A percentile compares a stretch with the other conserved stretches of the same genome.
Evolutionary conservation across 35 echinoderm and acorn worm species (phyloP).

Genomic region (Ptychodera flava): DNA sequence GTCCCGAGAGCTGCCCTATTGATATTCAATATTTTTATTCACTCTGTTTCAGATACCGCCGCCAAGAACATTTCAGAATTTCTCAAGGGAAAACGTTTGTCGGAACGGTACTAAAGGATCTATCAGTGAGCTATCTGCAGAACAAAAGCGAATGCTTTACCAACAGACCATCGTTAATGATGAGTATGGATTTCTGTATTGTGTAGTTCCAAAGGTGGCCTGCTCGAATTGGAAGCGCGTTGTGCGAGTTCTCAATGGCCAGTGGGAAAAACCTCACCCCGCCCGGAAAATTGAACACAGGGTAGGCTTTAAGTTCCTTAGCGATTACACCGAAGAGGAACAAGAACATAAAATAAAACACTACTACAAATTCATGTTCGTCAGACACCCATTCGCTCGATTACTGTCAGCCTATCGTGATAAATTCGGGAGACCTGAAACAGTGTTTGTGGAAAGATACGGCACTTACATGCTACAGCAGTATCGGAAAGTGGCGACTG

Average conservation of each 20-base stretch:
- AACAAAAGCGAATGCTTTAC: constrained; percentile 20
- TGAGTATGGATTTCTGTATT: constrained; percentile 71
- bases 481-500: constrained; percentile 36
- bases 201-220: constrained; percentile 93
- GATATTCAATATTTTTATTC: too few species aligned
- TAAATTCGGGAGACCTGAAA: constrained; percentile 8
- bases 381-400: constrained; percentile 31
- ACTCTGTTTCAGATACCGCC: too few species aligned
- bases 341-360: constrained; percentile 38
- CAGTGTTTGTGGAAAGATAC: background rate
- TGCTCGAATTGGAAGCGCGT: constrained; percentile 99
- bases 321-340: constrained; percentile 10
- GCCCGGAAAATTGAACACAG: constrained; percentile 84
- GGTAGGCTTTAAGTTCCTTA: constrained; percentile 56
- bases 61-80: too few species aligned
- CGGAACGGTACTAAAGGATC: too few species aligned
- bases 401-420: constrained; percentile 35
- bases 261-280: constrained; percentile 29
- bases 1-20: too few species aligned
- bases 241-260: constrained; percentile 78
- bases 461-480: background rate
- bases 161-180: constrained; percentile 86
- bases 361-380: constrained; percentile 26
- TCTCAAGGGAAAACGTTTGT: too few species aligned
- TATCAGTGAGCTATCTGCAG: constrained; percentile 20